Conservation (phyloP, 2,888 invertebrate species). For the Sphinx pinastri region DNA sequence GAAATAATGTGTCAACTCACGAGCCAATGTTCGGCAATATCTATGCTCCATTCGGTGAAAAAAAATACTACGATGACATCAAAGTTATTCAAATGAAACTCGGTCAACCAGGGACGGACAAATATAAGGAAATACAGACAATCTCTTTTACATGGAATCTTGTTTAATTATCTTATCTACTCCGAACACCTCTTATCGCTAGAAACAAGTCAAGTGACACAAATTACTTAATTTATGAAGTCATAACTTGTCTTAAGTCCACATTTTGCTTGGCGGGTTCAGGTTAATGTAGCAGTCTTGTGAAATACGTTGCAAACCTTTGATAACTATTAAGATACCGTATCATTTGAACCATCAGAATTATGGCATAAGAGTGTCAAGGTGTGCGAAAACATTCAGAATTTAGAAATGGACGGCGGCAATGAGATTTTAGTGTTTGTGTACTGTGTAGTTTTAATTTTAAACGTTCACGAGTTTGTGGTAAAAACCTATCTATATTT, state of each 20-base stretch:
- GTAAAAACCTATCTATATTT: no score
- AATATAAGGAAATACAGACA: neutral
- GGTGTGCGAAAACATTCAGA: neutral
- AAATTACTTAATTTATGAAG: constrained; percentile 4
- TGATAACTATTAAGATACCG: constrained; percentile 20
- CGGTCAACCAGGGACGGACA: neutral
- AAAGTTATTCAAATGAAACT: neutral
- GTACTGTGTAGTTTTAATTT: no score
- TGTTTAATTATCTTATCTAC: neutral
- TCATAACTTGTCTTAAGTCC: neutral
- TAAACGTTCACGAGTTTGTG: no score
- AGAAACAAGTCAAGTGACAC: neutral
- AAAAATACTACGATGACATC: no score
- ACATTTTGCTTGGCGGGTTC: neutral
- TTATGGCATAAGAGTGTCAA: constrained; percentile 2
- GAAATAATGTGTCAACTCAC: no score
- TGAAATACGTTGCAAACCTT: constrained; percentile 36
- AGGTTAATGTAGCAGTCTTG: constrained; percentile 10
- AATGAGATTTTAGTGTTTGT: neutral
- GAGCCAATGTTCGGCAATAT: no score
- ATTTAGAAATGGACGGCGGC: neutral
- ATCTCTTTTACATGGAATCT: neutral
- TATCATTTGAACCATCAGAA: constrained; percentile 16
- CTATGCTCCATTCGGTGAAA: no score
- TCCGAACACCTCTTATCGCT: neutral